Evolutionary conservation across 30 jellyfish, hydroid and myxozoan species (phyloP).

Genomic region (Cassiopea xamachana): DNA sequence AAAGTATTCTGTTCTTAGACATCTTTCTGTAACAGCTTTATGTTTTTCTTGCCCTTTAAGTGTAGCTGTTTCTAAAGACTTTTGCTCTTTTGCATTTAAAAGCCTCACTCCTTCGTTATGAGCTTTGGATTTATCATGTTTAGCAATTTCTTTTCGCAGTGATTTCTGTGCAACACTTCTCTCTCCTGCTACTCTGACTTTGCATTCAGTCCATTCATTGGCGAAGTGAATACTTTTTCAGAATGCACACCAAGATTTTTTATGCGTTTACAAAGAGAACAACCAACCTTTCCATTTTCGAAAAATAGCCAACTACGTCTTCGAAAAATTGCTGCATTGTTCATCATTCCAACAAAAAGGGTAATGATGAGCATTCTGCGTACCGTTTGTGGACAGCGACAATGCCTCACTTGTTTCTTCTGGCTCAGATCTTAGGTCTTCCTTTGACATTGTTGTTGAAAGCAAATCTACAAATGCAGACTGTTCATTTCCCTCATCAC

Average conservation of each 20-base stretch:
- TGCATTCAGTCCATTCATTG: slow-evolving; percentile 32
- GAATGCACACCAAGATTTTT: slow-evolving; percentile 7
- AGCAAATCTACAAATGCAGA: neutral
- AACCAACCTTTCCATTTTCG: slow-evolving; percentile 4
- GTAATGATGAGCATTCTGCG: neutral
- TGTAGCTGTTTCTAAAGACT: slow-evolving; percentile 4
- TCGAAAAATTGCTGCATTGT: slow-evolving; percentile 31
- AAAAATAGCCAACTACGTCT: slow-evolving; percentile 29
- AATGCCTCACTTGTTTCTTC: neutral
- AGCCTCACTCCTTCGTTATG: neutral
- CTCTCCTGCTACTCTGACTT: slow-evolving; percentile 16
- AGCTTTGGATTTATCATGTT: slow-evolving; percentile 10
- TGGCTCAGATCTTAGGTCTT: neutral
- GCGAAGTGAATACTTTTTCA: slow-evolving; percentile 33
- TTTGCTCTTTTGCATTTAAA: neutral
- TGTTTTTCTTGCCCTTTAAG: slow-evolving; percentile 8
- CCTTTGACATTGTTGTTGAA: neutral
- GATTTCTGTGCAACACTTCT: neutral
- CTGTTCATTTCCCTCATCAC: neutral
- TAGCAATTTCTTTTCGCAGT: neutral
- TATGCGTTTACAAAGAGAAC: neutral
- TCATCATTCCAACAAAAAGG: slow-evolving; percentile 39
- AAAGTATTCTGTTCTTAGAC: slow-evolving; percentile 19
- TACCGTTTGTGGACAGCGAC: slow-evolving; percentile 1
- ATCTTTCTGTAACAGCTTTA: slow-evolving; percentile 11